These are phyloP conservation scores for Pseudoips prasinana DNA, from an alignment of 2,888 invertebrate genomes.

Conservation along the genomic window DNA sequence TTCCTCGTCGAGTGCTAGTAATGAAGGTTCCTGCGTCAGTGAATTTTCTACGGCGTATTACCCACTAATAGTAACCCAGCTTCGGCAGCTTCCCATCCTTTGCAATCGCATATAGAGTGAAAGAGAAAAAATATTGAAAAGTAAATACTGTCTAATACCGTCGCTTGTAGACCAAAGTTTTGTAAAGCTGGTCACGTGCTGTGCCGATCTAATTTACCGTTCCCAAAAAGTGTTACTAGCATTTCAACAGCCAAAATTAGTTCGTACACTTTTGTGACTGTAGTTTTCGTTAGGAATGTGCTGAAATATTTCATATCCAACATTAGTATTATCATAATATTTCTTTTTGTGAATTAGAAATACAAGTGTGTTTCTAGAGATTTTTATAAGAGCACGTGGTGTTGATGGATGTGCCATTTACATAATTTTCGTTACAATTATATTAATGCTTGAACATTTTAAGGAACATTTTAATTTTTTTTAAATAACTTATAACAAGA, in stretches of 20 bases:
- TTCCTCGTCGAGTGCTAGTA: slow-evolving; percentile 42
- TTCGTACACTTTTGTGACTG: slow-evolving; percentile 42
- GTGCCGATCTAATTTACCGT: slow-evolving; percentile 65
- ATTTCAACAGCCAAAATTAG: slow-evolving; percentile 58
- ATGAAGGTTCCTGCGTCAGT: slow-evolving; percentile 50
- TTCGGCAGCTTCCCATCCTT: slow-evolving; percentile 26
- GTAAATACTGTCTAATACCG: slow-evolving; percentile 49
- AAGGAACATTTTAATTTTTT: too few species aligned
- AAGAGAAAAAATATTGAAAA: slow-evolving; percentile 33
- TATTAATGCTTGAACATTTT: too few species aligned
- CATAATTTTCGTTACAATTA: too few species aligned
- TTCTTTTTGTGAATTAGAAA: too few species aligned
- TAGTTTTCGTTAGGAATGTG: slow-evolving; percentile 17
- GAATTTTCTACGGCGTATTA: slow-evolving; percentile 40
- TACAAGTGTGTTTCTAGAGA: too few species aligned
- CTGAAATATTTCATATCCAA: slow-evolving; percentile 11
- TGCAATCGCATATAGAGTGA: slow-evolving; percentile 18
- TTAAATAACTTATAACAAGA: too few species aligned
- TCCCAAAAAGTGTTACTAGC: slow-evolving; percentile 62
- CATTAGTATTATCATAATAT: too few species aligned
- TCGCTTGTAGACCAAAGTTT: slow-evolving; percentile 44
- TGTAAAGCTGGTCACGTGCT: slow-evolving; percentile 63
- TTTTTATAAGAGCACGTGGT: too few species aligned
- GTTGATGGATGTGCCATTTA: too few species aligned
- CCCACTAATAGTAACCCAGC: slow-evolving; percentile 31